These are phyloP conservation scores for Hyposoter didymator DNA, from an alignment of 2,888 invertebrate genomes.

Conservation along the genomic window DNA sequence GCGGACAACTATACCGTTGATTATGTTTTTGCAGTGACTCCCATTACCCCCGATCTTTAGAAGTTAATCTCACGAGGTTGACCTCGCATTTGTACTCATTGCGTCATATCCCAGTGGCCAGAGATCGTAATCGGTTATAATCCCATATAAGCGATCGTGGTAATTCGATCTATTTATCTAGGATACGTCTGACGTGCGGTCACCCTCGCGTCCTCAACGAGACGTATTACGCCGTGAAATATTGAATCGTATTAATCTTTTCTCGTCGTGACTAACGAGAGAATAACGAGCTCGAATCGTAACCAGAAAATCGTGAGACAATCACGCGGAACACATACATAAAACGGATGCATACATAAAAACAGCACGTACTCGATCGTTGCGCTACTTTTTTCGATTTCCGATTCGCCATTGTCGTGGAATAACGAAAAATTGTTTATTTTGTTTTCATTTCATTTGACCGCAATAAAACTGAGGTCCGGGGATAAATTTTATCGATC, in stretches of 20 bases:
- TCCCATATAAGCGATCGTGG: constrained; percentile 15
- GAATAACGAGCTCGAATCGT: background rate
- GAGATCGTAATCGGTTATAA: constrained; percentile 37
- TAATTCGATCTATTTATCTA: constrained; percentile 54
- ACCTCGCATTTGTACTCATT: constrained; percentile 18
- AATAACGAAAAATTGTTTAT: background rate
- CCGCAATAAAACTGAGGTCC: background rate
- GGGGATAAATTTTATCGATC: background rate
- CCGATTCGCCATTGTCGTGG: background rate
- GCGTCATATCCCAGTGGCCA: background rate
- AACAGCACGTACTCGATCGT: background rate
- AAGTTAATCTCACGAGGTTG: background rate
- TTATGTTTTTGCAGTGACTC: background rate
- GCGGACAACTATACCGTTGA: background rate
- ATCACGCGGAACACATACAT: constrained; percentile 1
- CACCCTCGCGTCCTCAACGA: constrained; percentile 23
- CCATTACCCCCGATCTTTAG: background rate
- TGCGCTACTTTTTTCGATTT: background rate
- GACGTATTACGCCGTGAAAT: constrained; percentile 35
- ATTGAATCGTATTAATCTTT: constrained; percentile 52
- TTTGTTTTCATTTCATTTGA: background rate
- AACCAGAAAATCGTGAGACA: constrained; percentile 16
- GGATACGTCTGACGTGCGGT: constrained; percentile 37
- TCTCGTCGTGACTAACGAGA: constrained; percentile 31
- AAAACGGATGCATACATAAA: background rate